Evolutionary conservation across 2,797 vertebrate species (phyloP).

Genomic region (Intellagama lesueurii): DNA sequence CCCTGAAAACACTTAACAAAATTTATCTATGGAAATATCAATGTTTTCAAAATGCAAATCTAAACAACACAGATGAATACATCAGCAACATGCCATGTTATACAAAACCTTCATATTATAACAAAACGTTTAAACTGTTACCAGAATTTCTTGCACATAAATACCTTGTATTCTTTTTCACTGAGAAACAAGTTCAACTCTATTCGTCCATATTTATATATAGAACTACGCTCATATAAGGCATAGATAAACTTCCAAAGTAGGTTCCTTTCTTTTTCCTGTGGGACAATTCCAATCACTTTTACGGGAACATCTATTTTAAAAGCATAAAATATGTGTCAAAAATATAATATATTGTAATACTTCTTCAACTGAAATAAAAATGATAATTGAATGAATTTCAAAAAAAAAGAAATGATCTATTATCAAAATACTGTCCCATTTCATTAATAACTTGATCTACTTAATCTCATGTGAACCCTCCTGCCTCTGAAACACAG

Average conservation of each 20-base stretch:
- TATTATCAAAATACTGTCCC: not conserved
- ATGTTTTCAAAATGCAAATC: not conserved
- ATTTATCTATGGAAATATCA: too few relatives aligned
- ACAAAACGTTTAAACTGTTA: not conserved
- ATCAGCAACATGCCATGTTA: not conserved
- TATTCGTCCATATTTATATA: slow-evolving; percentile 90
- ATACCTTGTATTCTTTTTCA: slow-evolving; percentile 89
- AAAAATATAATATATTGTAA: slow-evolving; percentile 5
- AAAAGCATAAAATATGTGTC: slow-evolving; percentile 47
- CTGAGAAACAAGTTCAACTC: slow-evolving; percentile 92
- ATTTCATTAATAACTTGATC: not conserved
- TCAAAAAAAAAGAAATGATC: not conserved
- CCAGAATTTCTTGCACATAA: slow-evolving; percentile 24
- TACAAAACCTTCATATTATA: not conserved
- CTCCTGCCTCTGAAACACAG: not conserved
- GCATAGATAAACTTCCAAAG: slow-evolving; percentile 88
- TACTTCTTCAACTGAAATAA: slow-evolving; percentile 1
- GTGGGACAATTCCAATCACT: slow-evolving; percentile 87
- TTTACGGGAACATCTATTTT: slow-evolving; percentile 87
- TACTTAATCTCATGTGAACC: not conserved
- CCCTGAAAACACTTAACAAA: too few relatives aligned
- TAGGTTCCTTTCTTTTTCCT: slow-evolving; percentile 76
- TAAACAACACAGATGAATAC: slow-evolving; percentile 1
- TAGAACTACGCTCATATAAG: slow-evolving; percentile 85
- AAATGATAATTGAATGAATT: not conserved